These are phyloP conservation scores for Ptilonorhynchus violaceus DNA, from an alignment of 2,113 vertebrate species.

Conservation along the genomic window DNA sequence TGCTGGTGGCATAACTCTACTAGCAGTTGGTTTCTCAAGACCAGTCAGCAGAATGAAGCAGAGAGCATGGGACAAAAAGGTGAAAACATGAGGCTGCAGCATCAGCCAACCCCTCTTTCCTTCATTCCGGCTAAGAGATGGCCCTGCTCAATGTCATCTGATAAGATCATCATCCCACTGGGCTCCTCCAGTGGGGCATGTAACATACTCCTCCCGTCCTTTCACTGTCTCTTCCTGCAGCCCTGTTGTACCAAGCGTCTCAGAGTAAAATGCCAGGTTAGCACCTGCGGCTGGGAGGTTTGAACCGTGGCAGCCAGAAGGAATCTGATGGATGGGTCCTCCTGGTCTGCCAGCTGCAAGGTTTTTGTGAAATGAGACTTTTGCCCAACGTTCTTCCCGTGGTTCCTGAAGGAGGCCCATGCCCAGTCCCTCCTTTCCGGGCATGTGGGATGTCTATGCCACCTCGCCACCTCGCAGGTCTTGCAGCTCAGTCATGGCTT, in stretches of 20 bases:
- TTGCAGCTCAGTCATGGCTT: constrained; percentile 78
- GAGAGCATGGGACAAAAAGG: background rate
- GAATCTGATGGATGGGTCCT: background rate
- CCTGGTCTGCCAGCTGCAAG: background rate
- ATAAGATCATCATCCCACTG: background rate
- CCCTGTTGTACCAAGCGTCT: background rate
- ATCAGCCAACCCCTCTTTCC: background rate
- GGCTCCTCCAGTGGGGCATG: background rate
- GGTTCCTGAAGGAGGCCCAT: background rate
- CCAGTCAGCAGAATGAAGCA: background rate
- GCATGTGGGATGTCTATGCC: constrained; percentile 48
- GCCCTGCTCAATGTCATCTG: background rate
- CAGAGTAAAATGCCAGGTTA: background rate
- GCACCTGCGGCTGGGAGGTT: background rate
- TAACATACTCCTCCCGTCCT: background rate
- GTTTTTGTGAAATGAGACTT: background rate
- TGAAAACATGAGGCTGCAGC: background rate
- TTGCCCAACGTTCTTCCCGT: background rate
- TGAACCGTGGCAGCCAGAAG: background rate
- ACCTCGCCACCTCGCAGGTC: constrained; percentile 73
- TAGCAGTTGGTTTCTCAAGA: background rate
- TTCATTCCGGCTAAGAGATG: background rate
- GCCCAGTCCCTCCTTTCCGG: background rate
- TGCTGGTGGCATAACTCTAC: background rate
- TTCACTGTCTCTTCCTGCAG: background rate